Evolutionary conservation across 2,113 vertebrate genomes (phyloP).

Genomic region (Neomonachus schauinslandi): DNA sequence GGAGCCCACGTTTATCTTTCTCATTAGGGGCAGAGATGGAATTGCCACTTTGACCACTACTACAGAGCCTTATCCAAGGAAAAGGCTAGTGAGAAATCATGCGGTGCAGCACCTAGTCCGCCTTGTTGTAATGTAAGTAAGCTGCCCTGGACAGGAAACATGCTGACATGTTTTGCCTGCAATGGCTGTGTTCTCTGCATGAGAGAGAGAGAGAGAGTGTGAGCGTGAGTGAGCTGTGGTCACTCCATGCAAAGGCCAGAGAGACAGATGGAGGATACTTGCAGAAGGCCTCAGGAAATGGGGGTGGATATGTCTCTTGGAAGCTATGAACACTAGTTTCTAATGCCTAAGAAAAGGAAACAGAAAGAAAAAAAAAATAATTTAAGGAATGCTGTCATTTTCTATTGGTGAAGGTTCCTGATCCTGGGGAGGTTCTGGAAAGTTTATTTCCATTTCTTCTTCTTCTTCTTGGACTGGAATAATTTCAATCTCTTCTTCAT

Average conservation of each 20-base stretch:
- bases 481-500: constrained; percentile 70
- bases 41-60: too few species aligned
- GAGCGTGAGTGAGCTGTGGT: not conserved
- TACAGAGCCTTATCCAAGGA: not conserved
- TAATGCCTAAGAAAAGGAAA: not conserved
- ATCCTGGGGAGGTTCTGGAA: constrained; percentile 76
- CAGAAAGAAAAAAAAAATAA: not conserved
- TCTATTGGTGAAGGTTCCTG: constrained; percentile 52
- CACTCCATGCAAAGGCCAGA: not conserved
- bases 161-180: too few species aligned
- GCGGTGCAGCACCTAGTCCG: not conserved
- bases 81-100: not conserved
- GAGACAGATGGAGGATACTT: not conserved
- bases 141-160: not conserved
- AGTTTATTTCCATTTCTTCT: constrained; percentile 65
- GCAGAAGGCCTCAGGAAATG: not conserved
- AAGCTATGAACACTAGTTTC: constrained; percentile 9
- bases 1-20: not conserved
- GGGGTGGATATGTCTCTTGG: not conserved
- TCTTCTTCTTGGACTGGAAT: constrained; percentile 71
- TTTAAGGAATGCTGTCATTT: constrained; percentile 45
- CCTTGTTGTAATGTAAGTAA: not conserved
- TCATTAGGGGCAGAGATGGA: not conserved
- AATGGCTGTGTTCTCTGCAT: not conserved
- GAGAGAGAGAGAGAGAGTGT: too few species aligned